Base-by-base conservation (phyloP, 1,140 invertebrate genomes). In the Apis dorsata region DNA sequence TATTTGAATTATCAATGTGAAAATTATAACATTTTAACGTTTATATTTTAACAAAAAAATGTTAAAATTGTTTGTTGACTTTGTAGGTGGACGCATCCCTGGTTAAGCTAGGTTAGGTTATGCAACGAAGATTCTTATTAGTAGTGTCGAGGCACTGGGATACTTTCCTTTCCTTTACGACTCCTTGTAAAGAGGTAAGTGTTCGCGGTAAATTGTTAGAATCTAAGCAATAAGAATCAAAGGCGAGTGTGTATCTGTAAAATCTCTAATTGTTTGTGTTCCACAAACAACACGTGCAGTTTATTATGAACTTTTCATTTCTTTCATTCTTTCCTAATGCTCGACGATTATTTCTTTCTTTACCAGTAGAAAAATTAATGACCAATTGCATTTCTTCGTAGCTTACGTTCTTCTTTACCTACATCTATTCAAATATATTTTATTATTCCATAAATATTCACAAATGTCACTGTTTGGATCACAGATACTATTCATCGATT, bases 101-200 rank as follows among this genome's bases (percentile, higher is more conserved):
- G 79, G 83, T 68, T 73, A 65, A 65, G 63, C 78, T 44, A 44
- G 72, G 84, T 72, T 74, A 51, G 51, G 87, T 93, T 93, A 93
- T 90, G 92, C 90, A 93, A 93, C 88, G 87, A 75, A 59, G 68
- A 83, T 77, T 84, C 78, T 85, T 86, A 84, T 86, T 87, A 85
- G 75, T 70, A 80, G 66, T 69, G 70, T 72, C 63, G 53, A 51
- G 69, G 71, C 71, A 73, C 63, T 82, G 57, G 89, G 87, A 92
- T 90, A 94, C 93, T 94, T 94, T 94, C 93, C 93, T 92, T 94
- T 94, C 91, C 90, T 93, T 93, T 92, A 92, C 90, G 91, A 92
- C 89, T 90, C 69, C 82, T 84, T 70, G 62, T 82, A 75, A 81
- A 87, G 84, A 71, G 78, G 78, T 74, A 87, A 87, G 78, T 81